These are phyloP conservation scores for Agrotis ipsilon DNA, from an alignment of 2,888 invertebrate genomes.

Conservation along the genomic window DNA sequence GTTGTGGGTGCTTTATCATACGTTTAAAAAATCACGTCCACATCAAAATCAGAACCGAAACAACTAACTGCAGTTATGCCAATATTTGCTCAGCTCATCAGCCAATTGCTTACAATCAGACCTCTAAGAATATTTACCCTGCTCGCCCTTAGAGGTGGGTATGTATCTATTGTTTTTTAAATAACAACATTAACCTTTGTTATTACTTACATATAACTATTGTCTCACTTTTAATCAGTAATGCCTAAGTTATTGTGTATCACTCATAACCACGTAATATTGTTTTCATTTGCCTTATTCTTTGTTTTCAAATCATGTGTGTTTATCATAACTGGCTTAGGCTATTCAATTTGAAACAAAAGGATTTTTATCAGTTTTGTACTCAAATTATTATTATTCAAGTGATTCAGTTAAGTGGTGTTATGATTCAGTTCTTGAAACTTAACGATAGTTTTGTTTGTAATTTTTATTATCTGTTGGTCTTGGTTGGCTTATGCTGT, in stretches of 20 bases:
- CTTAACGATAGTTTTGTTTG: neutral
- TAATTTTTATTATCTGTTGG: neutral
- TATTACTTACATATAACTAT: constrained; percentile 27
- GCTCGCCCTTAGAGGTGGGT: too few species aligned
- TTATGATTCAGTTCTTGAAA: constrained; percentile 28
- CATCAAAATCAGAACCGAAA: too few species aligned
- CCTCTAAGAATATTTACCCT: neutral
- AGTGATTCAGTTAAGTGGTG: constrained; percentile 28
- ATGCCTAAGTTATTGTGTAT: constrained; percentile 47
- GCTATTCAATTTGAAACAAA: constrained; percentile 47
- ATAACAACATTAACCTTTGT: neutral
- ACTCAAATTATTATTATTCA: constrained; percentile 44
- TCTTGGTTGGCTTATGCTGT: neutral
- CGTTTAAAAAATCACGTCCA: too few species aligned
- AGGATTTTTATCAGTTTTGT: constrained; percentile 40
- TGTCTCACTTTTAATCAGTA: constrained; percentile 36
- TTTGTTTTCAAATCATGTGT: constrained; percentile 46
- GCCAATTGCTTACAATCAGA: too few species aligned
- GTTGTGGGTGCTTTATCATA: too few species aligned
- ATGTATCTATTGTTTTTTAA: neutral
- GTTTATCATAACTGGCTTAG: constrained; percentile 34
- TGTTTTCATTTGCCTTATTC: constrained; percentile 38
- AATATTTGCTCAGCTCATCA: too few species aligned
- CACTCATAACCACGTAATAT: constrained; percentile 23
- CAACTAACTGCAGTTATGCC: too few species aligned